Conservation (phyloP, 2,113 vertebrate genomes). For the Pachyramphus minor region DNA sequence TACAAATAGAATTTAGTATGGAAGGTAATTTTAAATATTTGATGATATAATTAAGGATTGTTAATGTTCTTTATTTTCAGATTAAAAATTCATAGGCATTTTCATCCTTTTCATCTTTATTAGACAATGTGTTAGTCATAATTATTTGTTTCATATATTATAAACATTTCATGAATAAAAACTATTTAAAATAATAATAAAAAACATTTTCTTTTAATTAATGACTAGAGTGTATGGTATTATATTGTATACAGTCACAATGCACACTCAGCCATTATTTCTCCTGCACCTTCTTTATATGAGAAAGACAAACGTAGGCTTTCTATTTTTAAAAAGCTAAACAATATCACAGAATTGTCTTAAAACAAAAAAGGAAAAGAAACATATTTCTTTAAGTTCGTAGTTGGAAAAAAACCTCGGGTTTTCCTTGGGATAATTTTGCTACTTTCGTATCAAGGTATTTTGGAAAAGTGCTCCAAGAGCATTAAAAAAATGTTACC, state of each 20-base stretch:
- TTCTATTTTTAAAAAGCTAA: not conserved
- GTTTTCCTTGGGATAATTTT: not conserved
- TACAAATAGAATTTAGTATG: constrained; percentile 41
- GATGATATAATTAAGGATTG: constrained; percentile 56
- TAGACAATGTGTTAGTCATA: constrained; percentile 56
- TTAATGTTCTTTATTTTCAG: constrained; percentile 63
- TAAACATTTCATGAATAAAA: constrained; percentile 41
- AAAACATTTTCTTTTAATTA: not conserved
- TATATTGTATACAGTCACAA: not conserved
- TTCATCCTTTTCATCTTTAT: constrained; percentile 62
- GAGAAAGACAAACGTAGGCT: not conserved
- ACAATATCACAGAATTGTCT: not conserved
- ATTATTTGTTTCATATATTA: constrained; percentile 62
- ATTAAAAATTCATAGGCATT: constrained; percentile 62
- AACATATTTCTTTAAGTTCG: not conserved
- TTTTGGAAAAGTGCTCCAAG: not conserved
- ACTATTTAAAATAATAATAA: constrained; percentile 55
- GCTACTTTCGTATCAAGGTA: not conserved
- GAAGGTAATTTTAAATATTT: constrained; percentile 66
- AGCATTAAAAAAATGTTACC: not conserved
- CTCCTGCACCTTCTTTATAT: not conserved
- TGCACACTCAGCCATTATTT: not conserved
- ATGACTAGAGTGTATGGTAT: not conserved
- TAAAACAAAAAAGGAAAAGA: not conserved
- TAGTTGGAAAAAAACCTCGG: not conserved